Base-by-base conservation (phyloP, 2,113 vertebrate species). In the Psettodes erumei region DNA sequence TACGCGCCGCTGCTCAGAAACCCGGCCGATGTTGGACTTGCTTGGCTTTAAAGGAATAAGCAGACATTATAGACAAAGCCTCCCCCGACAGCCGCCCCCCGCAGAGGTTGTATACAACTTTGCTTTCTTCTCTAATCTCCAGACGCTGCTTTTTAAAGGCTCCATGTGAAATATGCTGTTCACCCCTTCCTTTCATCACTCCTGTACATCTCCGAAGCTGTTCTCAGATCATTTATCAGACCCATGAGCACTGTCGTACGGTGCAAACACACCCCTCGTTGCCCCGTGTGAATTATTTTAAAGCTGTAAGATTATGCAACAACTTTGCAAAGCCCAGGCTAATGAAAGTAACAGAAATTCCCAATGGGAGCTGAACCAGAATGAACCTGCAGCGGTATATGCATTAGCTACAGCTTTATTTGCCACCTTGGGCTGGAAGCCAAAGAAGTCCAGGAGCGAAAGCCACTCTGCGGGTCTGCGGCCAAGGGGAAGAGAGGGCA, bases 391-490 rank as follows among this genome's bases (percentile, higher is more conserved):
- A 33, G 30, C 32, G 16, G 32, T 33, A 62, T 77, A 70, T 60
- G 73, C 51, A 74, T 83, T 77, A 48, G 62, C 56, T 65, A 3
- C 27, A 33, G 61, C 60, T 83, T 81, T 73, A 79, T 87, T 79
- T 62, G 69, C 55, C 42, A 80, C 68, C 74, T 67, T 12, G 32
- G 66, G 76, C 69, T 45, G 27, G 74, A 76, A 89, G 69, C 60
- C 64, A 73, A 74, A 80, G 50, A 80, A 19, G 70, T 76, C 61
- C 25, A 53, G 60, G 73, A 79, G 68, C 42, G 68, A 82, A n/a
- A 84, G 75, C 33, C 21, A 61, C 73, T 62, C 38, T 58, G 54
- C 25, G 56, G 54, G 75, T 61, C 74, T 61, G 59, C 3, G 28
- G 77, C 71, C 80, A 60, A 70, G n/a, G 47, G 77, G 58, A 71